Percentiles rank a stretch among this genome's conserved stretches.
These are phyloP conservation scores for Temnothorax ravouxi DNA, from an alignment of 2,888 invertebrate species.

Conservation along the genomic window DNA sequence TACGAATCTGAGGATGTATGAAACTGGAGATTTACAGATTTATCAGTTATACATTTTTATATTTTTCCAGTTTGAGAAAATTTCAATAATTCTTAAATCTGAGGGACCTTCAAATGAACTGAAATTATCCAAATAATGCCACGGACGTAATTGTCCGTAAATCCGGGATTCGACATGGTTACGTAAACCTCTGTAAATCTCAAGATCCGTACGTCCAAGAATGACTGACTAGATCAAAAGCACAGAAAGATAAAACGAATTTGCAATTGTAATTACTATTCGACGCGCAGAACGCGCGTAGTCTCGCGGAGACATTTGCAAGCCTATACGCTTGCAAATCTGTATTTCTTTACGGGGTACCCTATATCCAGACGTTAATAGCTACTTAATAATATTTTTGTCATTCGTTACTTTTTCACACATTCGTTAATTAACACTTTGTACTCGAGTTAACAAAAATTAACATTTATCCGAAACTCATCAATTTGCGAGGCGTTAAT, in stretches of 20 bases:
- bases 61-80: not conserved
- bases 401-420: not conserved
- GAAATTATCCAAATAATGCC: not conserved
- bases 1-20: not conserved
- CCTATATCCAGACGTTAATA: slow-evolving; percentile 11
- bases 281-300: slow-evolving; percentile 46
- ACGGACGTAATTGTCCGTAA: not conserved
- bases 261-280: slow-evolving; percentile 23
- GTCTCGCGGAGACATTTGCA: slow-evolving; percentile 43
- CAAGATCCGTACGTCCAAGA: slow-evolving; percentile 47
- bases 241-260: slow-evolving; percentile 63
- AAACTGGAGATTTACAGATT: slow-evolving; percentile 5
- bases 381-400: slow-evolving; percentile 6
- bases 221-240: slow-evolving; percentile 83
- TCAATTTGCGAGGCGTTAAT: not conserved
- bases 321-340: slow-evolving; percentile 17
- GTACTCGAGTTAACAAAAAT: slow-evolving; percentile 9
- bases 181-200: not conserved
- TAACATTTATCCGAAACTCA: not conserved
- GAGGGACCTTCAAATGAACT: not conserved
- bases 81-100: not conserved
- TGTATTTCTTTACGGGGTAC: not conserved
- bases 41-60: not conserved
- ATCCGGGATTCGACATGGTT: not conserved
- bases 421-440: slow-evolving; percentile 37